Percentiles rank a stretch among this genome's conserved stretches.
Evolutionary conservation across 2,797 vertebrate species (phyloP).

Genomic region (Enteromius unitaeniatus): DNA sequence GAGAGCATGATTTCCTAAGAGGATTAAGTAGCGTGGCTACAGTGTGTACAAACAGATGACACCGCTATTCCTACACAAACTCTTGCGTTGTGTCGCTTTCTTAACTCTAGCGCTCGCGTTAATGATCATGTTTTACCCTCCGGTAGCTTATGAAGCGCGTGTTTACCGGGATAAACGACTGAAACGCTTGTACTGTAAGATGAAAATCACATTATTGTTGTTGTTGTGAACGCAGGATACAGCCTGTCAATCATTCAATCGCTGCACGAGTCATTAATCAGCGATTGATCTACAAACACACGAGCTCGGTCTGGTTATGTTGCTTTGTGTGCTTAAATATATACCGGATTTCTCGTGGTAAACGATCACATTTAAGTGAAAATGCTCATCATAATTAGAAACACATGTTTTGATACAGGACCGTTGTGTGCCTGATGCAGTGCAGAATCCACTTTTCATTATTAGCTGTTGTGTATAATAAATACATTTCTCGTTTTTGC

Average conservation of each 20-base stretch:
- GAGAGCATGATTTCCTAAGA: constrained; percentile 80
- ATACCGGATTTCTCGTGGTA: background rate
- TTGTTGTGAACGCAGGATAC: background rate
- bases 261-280: background rate
- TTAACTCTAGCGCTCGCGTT: background rate
- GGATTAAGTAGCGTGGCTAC: constrained; percentile 76
- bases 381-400: background rate
- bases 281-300: background rate
- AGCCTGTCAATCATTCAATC: constrained; percentile 26
- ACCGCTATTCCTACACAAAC: constrained; percentile 5
- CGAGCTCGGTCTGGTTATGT: background rate
- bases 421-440: background rate
- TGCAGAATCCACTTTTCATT: background rate
- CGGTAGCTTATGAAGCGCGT: background rate
- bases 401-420: background rate
- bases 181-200: background rate
- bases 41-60: constrained; percentile 54
- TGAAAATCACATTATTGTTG: background rate
- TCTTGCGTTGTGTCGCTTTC: background rate
- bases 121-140: background rate
- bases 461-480: background rate
- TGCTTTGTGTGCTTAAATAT: background rate
- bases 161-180: background rate
- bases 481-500: background rate
- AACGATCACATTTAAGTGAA: background rate